These are phyloP conservation scores for Alca torda DNA, from an alignment of 2,797 vertebrate species.

Conservation along the genomic window DNA sequence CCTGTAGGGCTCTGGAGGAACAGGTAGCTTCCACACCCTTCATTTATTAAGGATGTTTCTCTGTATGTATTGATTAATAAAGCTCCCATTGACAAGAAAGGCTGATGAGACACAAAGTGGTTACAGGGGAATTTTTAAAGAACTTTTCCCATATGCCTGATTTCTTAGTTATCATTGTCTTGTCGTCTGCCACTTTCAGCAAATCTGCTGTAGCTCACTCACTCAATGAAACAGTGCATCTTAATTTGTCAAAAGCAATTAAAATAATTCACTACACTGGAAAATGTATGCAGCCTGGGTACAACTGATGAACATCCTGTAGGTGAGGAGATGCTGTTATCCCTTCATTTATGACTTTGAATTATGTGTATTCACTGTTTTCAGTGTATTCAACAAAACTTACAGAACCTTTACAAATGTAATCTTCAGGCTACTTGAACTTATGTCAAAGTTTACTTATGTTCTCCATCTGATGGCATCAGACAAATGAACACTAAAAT, in stretches of 20 bases:
- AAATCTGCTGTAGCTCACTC: neutral
- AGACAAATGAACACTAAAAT: neutral
- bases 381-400: neutral
- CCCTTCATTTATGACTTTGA: neutral
- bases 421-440: neutral
- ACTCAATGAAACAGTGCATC: neutral
- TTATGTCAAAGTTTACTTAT: neutral
- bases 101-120: neutral
- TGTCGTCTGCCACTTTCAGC: conserved; percentile 17
- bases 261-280: conserved; percentile 18
- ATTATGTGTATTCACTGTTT: neutral
- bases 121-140: neutral
- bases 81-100: conserved; percentile 10
- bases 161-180: conserved; percentile 35
- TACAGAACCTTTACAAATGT: neutral
- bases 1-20: neutral
- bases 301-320: neutral
- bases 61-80: conserved; percentile 16
- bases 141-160: neutral
- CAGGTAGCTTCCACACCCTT: neutral
- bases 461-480: neutral
- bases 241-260: conserved; percentile 51
- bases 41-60: conserved; percentile 20
- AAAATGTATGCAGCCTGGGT: neutral
- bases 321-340: neutral